Evolutionary conservation across 1,140 invertebrate species (phyloP), one percentile per base, ranked within the genome.

Genomic region (Papilio aristodemus): DNA sequence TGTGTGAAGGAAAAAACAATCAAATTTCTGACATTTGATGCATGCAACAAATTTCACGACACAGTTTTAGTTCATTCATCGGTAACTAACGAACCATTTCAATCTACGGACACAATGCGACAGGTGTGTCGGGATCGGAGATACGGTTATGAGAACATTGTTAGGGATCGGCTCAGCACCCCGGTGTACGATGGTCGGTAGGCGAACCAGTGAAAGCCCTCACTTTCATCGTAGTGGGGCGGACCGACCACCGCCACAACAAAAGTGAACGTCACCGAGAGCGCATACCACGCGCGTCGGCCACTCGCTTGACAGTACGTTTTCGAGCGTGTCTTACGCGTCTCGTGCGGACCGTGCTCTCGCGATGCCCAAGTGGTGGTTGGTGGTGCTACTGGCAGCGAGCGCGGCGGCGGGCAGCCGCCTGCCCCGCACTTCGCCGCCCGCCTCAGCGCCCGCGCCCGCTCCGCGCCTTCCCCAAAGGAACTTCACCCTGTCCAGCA

Each of bases 191-290:
- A 66, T 39, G 59, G 32, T 43, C 60, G 58, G 71, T 70, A 70
- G 69, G 72, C 58, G 70, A 70, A 68, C 27, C 75, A 83, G 83
- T 85, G 85, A 86, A 89, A 89, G 87, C 85, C 81, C 76, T 77
- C 79, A 79, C 87, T 87, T 87, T 89, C 86, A 89, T 89, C 79
- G 77, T 78, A 80, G 85, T 86, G 86, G 85, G 84, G 85, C 79
- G 73, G 66, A 70, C 64, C 63, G 58, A 69, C 72, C 73, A 74
- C 74, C 69, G 71, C 77, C 78, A 83, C 80, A 85, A 82, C 82
- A 81, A 83, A 88, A 87, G 85, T 89, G 86, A 89, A 85, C 83
- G 86, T 84, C 80, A 77, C 68, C 64, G 77, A 62, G 79, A 76
- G 71, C 76, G 81, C 80, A 81, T 76, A 76, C 60, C 75, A 71